Evolutionary conservation across 2,888 invertebrate genomes (phyloP).

Genomic region (Latrodectus hesperus): DNA sequence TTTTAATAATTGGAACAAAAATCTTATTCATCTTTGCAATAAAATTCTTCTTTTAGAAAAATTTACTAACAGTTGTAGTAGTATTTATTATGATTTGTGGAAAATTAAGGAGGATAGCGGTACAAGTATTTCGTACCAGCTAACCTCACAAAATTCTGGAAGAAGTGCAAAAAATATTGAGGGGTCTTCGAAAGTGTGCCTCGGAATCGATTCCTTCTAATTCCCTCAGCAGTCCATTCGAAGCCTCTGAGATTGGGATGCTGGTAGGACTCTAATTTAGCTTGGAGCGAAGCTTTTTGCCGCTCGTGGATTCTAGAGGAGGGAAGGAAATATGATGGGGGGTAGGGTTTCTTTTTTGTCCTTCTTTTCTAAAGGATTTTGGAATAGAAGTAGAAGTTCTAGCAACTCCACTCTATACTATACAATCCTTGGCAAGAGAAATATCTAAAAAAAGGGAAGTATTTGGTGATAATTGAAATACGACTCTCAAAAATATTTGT

Average conservation of each 20-base stretch:
- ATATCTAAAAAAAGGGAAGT: conserved; percentile 5
- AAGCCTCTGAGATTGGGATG: conserved; percentile 62
- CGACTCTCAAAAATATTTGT: conserved; percentile 65
- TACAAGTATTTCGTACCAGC: no score
- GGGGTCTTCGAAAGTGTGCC: conserved; percentile 39
- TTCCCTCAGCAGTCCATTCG: conserved; percentile 66
- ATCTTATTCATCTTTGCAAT: no score
- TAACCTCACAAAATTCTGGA: not conserved
- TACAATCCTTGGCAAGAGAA: conserved; percentile 36
- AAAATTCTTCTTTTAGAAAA: no score
- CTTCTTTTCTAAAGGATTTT: conserved; percentile 26
- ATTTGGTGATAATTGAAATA: conserved; percentile 67
- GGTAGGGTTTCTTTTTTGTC: conserved; percentile 33
- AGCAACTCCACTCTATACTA: not conserved
- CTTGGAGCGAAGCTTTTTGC: conserved; percentile 48
- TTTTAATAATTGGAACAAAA: no score
- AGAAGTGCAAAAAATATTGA: not conserved
- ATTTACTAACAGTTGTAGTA: no score
- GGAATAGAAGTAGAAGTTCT: not conserved
- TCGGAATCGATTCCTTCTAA: conserved; percentile 68
- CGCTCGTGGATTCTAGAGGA: conserved; percentile 14
- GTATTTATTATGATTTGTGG: no score
- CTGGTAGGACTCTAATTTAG: conserved; percentile 62
- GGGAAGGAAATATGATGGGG: conserved; percentile 26
- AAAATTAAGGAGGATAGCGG: no score